phyloP scores from a whole-genome alignment of 2,113 vertebrate species.

The Ia io region DNA sequence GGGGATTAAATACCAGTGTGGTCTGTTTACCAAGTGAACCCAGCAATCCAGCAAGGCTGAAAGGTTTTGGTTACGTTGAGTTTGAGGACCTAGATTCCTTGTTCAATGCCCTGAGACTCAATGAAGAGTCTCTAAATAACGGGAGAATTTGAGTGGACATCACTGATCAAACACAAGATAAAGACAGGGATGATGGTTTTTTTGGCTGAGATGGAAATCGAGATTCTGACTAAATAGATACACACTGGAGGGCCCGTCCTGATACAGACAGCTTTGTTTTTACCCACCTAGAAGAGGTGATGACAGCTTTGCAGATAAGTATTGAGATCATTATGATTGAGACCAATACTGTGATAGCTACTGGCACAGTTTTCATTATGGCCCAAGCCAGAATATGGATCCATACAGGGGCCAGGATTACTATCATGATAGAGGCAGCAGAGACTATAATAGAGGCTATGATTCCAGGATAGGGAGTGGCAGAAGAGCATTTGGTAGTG shows the following conservation, averaged over 20 bases:
- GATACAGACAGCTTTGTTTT: not conserved
- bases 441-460: conserved; percentile 84
- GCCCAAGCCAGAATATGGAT: not conserved
- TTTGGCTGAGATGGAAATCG: not conserved
- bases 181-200: not conserved
- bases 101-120: not conserved
- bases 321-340: conserved; percentile 80
- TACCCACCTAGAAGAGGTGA: not conserved
- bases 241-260: not conserved
- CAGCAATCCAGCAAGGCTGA: not conserved
- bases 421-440: conserved; percentile 82
- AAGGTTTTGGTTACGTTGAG: not conserved
- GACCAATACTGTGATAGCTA: not conserved
- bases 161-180: not conserved
- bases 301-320: conserved; percentile 57
- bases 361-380: not conserved
- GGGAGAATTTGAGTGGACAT: not conserved
- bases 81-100: not conserved
- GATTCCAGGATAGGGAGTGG: conserved; percentile 70
- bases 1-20: conserved; percentile 67
- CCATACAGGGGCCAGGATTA: conserved; percentile 66
- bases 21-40: not conserved
- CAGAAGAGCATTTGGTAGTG: conserved; percentile 84
- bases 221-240: conserved; percentile 1
- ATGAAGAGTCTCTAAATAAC: not conserved